Base-by-base conservation (phyloP, 2,888 invertebrate species). In the Agrilus cyanescens region DNA sequence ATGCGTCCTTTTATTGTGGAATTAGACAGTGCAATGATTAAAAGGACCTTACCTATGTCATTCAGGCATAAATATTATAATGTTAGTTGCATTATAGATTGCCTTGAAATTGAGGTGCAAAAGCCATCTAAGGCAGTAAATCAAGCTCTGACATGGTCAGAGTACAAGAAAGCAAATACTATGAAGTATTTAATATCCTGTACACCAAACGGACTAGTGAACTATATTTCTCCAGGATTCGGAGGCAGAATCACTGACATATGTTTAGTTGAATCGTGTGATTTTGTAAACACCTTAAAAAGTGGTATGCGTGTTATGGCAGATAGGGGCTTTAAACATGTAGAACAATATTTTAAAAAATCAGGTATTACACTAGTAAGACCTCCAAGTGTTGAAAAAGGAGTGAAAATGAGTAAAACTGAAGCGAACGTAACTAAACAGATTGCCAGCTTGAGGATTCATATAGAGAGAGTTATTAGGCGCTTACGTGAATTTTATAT, bases 161-260 rank as follows among this genome's bases (percentile, higher is more conserved):
- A 18, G 3, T 18, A 18, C 5, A 55, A 44, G 51, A 55, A 20
- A 51, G 51, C 39, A 33, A 56, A 58, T 32, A 58, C 56, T 1
- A 32, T 54, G 8, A 56, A 56, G 37, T 54, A 50, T 33, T 44
- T 54, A 32, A 45, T 50, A 35, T 45, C 42, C 39, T 45, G 41
- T 32, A 46, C 52, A 18, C 53, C 54, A 7, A 50, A 51, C 54
- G 52, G 57, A 3, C 40, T 57, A 10, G 53, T 60, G 13, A 56
- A 52, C 46, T 60, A 49, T 49, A 46, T 61, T 29, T 59, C 58
- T 20, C 29, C 33, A 12, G 57, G 57, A 7, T 59, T 45, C 50
- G 59, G 59, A 13, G 55, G 60, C 12, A 38, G 58, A 48, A 49
- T 46, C 15, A 44, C 49, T 13, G 57, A 60, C 43, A 47, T 34